Evolutionary conservation across 1,140 invertebrate species (phyloP).

Genomic region (Calliphora vicina): DNA sequence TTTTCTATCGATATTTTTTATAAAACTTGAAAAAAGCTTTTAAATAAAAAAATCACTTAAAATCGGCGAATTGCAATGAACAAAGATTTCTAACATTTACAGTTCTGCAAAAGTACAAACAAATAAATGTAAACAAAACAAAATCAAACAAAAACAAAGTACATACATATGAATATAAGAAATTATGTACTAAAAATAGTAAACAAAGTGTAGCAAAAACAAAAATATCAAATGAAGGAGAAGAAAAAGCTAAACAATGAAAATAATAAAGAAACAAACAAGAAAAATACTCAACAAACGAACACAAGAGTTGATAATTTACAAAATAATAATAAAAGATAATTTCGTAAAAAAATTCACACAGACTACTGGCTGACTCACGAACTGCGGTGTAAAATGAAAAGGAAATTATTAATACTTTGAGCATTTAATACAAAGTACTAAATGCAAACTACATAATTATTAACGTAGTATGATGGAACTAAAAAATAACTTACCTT

Average conservation of each 20-base stretch:
- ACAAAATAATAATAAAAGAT: neutral
- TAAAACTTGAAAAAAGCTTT: too few species aligned
- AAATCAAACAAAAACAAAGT: neutral
- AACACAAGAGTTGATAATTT: neutral
- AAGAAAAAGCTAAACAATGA: neutral
- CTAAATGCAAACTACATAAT: neutral
- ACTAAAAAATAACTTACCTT: neutral
- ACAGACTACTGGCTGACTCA: neutral
- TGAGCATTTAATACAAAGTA: neutral
- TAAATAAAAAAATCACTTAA: too few species aligned
- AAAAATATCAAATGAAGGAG: neutral
- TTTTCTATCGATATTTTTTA: too few species aligned
- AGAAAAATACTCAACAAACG: neutral
- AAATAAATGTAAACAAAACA: neutral
- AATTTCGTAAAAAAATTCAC: neutral
- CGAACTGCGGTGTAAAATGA: neutral
- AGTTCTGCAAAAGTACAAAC: neutral
- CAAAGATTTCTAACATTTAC: too few species aligned
- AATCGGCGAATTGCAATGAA: too few species aligned
- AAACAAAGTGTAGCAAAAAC: neutral
- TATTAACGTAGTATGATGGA: neutral
- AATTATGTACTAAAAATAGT: conserved; percentile 2
- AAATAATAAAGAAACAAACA: neutral
- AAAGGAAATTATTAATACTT: neutral
- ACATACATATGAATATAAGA: neutral